Conservation (phyloP, 1,140 invertebrate species). For the Philaenus spumarius region DNA sequence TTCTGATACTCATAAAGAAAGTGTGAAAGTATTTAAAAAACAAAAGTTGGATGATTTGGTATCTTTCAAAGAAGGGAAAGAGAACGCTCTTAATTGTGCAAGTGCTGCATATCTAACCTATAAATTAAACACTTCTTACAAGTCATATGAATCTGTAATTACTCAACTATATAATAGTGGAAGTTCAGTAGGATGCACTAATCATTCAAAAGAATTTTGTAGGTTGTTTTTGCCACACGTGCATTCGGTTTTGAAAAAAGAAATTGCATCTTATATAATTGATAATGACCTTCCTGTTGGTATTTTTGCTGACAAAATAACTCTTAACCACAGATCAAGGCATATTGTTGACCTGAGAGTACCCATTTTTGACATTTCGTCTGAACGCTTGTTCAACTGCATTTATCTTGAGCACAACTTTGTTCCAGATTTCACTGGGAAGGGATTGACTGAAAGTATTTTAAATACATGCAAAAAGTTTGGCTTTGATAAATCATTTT, state of each 20-base stretch:
- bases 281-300: background rate
- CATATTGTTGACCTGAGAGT: background rate
- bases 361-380: background rate
- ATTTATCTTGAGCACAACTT: background rate
- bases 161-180: background rate
- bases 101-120: background rate
- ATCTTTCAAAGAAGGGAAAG: background rate
- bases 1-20: background rate
- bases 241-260: background rate
- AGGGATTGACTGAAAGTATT: background rate
- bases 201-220: background rate
- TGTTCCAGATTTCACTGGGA: background rate
- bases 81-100: background rate
- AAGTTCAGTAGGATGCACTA: background rate
- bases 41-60: background rate
- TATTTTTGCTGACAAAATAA: background rate
- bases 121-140: background rate
- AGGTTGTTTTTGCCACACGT: background rate
- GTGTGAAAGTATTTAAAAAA: background rate
- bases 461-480: background rate
- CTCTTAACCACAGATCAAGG: background rate
- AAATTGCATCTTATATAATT: background rate
- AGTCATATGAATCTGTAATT: background rate
- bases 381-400: background rate
- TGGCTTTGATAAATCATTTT: background rate